Conservation (phyloP, 2,888 invertebrate genomes). For the Lasioglossum calceatum region DNA sequence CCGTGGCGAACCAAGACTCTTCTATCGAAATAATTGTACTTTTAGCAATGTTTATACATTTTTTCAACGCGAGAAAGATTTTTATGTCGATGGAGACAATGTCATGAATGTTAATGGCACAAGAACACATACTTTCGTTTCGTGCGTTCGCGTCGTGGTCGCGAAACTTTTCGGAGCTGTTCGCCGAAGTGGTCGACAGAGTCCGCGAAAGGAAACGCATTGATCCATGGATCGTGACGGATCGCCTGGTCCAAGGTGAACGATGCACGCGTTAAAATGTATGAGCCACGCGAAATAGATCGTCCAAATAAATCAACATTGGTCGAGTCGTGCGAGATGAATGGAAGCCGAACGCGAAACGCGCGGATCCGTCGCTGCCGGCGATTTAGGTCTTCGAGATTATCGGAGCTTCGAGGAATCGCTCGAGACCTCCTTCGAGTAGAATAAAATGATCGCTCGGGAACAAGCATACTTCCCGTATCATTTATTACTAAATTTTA, state of each 20-base stretch:
- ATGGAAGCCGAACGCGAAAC: constrained; percentile 45
- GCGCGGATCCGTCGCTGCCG: constrained; percentile 28
- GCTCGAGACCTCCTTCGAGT: not conserved
- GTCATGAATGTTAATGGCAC: not conserved
- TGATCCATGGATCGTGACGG: constrained; percentile 55
- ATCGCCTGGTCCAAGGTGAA: constrained; percentile 37
- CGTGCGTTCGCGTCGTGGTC: not conserved
- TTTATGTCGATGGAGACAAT: not conserved
- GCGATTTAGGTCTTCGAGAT: constrained; percentile 55
- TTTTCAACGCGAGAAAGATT: not conserved
- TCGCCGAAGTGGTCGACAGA: not conserved
- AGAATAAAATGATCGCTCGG: not conserved
- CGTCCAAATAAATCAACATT: constrained; percentile 59
- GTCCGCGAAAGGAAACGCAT: constrained; percentile 58
- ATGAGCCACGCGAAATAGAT: constrained; percentile 61
- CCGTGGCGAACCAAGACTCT: not conserved
- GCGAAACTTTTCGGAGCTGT: not conserved
- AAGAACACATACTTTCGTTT: not conserved
- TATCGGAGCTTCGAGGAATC: constrained; percentile 29
- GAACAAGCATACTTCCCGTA: not conserved
- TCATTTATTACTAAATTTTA: not conserved
- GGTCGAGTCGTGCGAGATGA: constrained; percentile 40
- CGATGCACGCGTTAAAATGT: constrained; percentile 58
- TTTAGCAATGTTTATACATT: not conserved
- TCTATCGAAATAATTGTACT: not conserved